Base-by-base conservation (phyloP, 2,888 invertebrate genomes). In the Fabriciana adippe region DNA sequence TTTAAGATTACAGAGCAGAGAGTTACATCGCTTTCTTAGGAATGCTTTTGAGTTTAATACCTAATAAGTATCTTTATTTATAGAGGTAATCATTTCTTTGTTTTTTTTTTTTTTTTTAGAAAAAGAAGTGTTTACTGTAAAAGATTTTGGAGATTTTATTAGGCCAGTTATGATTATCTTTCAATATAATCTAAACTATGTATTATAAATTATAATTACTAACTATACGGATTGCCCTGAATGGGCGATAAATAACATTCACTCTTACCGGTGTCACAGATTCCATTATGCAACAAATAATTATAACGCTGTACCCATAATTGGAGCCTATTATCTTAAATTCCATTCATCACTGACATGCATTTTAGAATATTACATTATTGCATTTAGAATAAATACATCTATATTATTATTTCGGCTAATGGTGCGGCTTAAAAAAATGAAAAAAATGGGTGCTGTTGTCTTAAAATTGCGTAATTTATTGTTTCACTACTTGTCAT, bases 1-100 rank as follows among this genome's bases (percentile, higher is more conserved):
- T 67, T 68, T 72, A 63, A 71, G 61, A 67, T 69, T 67, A 53
- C 55, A 50, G 56, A 21, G 65, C 51, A 59, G 45, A 48, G 26
- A 21, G 50, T 41, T 68, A 45, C 54, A 67, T 64, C 54, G 66
- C 61, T 67, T 64, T 56, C 55, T 53, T 50, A 59, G 50, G 56
- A 50, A 51, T 3, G 31, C 6, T 31, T 8, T 14, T 6, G 21
- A 2, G 14, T 1, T 41, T 11, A n/a, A 13, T 59, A 48, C 2
- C n/a, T 48, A 26, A 48, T 41, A 41, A 8, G 35, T 41, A 16
- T 14, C 21, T 57, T 57, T 15, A 15, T n/a, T n/a, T n/a, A n/a
- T n/a, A 41, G 8, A 11, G 8, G 35, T 26, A 26, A 26, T 26
- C 35, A 35, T 35, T 35, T 2, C 8, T 35, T 41, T 41, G 2